These are phyloP conservation scores for Sinopyrophorus schimmeli DNA, from an alignment of 2,888 invertebrate genomes.

Conservation along the genomic window DNA sequence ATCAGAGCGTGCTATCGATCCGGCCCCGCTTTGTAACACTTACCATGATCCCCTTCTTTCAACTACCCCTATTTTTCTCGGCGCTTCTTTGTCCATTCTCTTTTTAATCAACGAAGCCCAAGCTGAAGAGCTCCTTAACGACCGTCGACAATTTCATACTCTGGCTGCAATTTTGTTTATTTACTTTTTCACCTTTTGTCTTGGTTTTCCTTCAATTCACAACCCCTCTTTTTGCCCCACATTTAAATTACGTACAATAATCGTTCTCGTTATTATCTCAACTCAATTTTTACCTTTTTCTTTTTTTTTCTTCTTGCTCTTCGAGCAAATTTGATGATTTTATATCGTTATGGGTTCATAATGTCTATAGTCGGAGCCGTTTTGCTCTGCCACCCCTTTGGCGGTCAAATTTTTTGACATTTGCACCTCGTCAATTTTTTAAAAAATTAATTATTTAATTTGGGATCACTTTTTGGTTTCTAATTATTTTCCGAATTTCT, in stretches of 20 bases:
- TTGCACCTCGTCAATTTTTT: too few species aligned
- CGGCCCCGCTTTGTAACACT: conserved; percentile 35
- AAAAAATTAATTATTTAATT: too few species aligned
- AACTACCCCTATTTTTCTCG: conserved; percentile 35
- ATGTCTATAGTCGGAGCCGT: too few species aligned
- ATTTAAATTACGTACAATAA: conserved; percentile 12
- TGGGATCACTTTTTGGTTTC: too few species aligned
- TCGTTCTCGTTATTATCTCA: too few species aligned
- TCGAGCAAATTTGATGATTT: too few species aligned
- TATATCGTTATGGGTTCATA: too few species aligned
- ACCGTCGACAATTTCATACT: conserved; percentile 35
- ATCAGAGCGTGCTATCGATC: conserved; percentile 36
- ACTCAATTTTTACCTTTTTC: too few species aligned
- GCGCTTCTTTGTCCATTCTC: conserved; percentile 35
- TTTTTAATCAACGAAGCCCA: conserved; percentile 35
- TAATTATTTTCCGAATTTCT: too few species aligned
- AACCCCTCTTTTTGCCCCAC: conserved; percentile 6
- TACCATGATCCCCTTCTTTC: conserved; percentile 35
- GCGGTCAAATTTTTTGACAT: too few species aligned
- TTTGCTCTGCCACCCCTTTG: too few species aligned
- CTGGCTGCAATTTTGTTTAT: conserved; percentile 36
- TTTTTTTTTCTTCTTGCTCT: too few species aligned
- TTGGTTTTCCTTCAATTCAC: conserved; percentile 25
- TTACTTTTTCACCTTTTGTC: conserved; percentile 44
- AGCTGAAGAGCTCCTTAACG: conserved; percentile 34